These are phyloP conservation scores for Agriopis leucophaearia DNA, from an alignment of 2,888 invertebrate genomes.

Conservation along the genomic window DNA sequence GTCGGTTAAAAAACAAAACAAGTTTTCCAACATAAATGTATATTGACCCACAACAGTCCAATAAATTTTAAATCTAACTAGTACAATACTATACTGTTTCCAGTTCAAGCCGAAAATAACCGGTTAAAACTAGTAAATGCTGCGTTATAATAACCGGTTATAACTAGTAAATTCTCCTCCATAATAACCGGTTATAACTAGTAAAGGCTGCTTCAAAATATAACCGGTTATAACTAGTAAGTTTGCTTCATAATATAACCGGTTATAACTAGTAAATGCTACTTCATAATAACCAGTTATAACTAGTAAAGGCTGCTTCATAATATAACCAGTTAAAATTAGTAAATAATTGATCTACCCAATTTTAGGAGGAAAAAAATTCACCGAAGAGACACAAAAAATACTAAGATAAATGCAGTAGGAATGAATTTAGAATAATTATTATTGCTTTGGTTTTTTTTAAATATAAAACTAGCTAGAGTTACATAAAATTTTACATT, in stretches of 20 bases:
- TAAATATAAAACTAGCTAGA: no score
- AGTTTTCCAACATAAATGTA: constrained; percentile 21
- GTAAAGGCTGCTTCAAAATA: no score
- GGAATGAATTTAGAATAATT: constrained; percentile 31
- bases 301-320: no score
- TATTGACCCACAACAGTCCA: constrained; percentile 29
- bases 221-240: no score
- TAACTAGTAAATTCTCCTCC: no score
- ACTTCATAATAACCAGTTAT: no score
- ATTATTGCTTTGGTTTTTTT: constrained; percentile 1
- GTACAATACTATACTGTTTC: constrained; percentile 24
- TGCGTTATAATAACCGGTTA: no score
- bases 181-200: no score
- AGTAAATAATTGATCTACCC: not conserved
- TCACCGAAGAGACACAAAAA: constrained; percentile 2
- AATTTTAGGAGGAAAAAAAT: not conserved
- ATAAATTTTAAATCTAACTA: constrained; percentile 4
- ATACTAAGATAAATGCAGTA: constrained; percentile 41
- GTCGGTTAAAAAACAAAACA: constrained; percentile 13
- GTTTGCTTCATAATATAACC: no score
- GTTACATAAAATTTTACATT: no score
- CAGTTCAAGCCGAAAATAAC: constrained; percentile 13
- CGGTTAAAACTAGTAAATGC: constrained; percentile 15
- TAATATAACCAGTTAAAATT: no score
- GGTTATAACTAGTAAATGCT: no score